Base-by-base conservation (phyloP, 53 echinoderm and acorn worm species). In the Paracentrotus lividus region DNA sequence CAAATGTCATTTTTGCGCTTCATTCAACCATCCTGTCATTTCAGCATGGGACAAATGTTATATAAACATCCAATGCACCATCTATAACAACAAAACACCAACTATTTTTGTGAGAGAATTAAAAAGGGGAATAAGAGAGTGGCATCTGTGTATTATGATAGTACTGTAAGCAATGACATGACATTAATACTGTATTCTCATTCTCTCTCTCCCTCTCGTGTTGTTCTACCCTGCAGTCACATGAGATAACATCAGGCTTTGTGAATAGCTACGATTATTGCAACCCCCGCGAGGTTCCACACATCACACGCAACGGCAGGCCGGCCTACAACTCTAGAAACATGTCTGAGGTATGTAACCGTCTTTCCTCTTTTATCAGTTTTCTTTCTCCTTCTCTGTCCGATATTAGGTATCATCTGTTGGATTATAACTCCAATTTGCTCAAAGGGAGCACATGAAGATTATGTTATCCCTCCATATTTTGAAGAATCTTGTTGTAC, bases 241-340 rank as follows among this genome's bases (percentile, higher is more conserved):
- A 92, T 45, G 92, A 92, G 92, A 92, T 92, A 54, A 92, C 92
- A 78, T 92, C 95, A 88, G 95, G 95, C 24, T 95, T 95, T 64
- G 93, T 93, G 59, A 95, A 95, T 65, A 95, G 89, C 93, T 95
- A 93, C 88, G 93, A 95, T 88, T 95, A 95, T 84, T 95, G 95
- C 85, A 95, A 89, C 85, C 95, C 92, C 38, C 92, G 92, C 33
- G 92, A 92, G 81, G 92, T 92, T n/a, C 49, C 92, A 26, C 92
- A 92, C 58, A 92, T 92, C n/a, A 78, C 92, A 56, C 92, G 92
- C 78, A 92, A 56, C 81, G 81, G 92, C 56, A 77, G 92, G 55
- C 92, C 92, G 14, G 42, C 92, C 26, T 92, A 92, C 81, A 92
- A 92, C 81, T 78, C 92, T 36, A 92, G 92, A 92, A 92, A 78